Evolutionary conservation across 2,797 vertebrate genomes (phyloP).

Genomic region (Rhyacichthys aspro): DNA sequence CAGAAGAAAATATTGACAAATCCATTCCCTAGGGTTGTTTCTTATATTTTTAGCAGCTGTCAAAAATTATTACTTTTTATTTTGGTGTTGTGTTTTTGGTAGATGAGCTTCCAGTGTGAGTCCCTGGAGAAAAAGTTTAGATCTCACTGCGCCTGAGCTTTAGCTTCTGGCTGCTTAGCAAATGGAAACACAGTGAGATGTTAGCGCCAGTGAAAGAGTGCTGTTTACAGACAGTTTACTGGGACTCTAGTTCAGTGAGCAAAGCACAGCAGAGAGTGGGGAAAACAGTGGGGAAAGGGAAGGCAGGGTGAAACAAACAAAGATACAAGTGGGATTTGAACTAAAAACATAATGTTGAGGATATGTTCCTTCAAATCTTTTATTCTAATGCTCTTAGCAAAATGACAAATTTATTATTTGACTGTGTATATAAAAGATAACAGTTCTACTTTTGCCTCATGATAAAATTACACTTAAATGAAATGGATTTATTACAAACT

Average conservation of each 20-base stretch:
- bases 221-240: constrained; percentile 54
- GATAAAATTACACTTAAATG: background rate
- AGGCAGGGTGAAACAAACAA: constrained; percentile 16
- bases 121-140: constrained; percentile 68
- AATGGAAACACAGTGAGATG: constrained; percentile 44
- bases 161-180: constrained; percentile 61
- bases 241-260: constrained; percentile 35
- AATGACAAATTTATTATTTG: constrained; percentile 11
- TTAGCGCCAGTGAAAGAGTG: constrained; percentile 46
- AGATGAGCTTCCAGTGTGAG: constrained; percentile 56
- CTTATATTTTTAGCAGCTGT: constrained; percentile 68
- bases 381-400: constrained; percentile 9
- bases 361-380: constrained; percentile 14
- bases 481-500: no score
- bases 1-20: constrained; percentile 65
- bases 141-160: constrained; percentile 54
- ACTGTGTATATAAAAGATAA: background rate
- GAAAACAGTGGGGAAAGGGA: constrained; percentile 4
- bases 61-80: constrained; percentile 66
- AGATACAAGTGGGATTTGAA: constrained; percentile 30
- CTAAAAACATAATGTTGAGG: constrained; percentile 17
- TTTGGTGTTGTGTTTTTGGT: constrained; percentile 53
- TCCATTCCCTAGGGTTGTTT: constrained; percentile 51
- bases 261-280: constrained; percentile 12
- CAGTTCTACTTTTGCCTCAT: background rate